phyloP scores from a whole-genome alignment of 2,113 vertebrate species.

The Falco punctatus region DNA sequence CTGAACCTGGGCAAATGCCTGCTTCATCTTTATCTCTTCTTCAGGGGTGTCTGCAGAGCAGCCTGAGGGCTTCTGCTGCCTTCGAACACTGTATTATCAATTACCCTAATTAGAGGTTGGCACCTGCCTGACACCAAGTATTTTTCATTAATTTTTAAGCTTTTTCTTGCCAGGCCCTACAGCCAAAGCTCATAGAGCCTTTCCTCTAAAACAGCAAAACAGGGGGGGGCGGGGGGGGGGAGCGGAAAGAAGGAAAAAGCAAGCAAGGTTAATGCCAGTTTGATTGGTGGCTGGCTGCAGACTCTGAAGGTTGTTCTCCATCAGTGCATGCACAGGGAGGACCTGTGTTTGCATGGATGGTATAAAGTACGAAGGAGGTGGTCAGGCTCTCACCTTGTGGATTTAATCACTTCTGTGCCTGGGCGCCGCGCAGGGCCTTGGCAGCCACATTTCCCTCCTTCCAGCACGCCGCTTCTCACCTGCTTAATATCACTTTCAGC shows the following conservation, averaged over 20 bases:
- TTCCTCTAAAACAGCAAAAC: not conserved
- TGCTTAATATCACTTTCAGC: not conserved
- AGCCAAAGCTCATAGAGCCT: not conserved
- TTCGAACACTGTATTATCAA: constrained; percentile 20
- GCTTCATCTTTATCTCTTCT: constrained; percentile 22
- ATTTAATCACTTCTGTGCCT: constrained; percentile 31
- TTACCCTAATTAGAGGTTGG: constrained; percentile 50
- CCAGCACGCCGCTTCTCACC: not conserved
- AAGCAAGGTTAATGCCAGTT: constrained; percentile 42
- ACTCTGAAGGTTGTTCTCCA: constrained; percentile 39
- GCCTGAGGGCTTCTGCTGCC: constrained; percentile 23
- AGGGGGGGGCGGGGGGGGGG: too few species aligned
- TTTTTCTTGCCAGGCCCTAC: not conserved
- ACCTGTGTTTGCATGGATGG: not conserved
- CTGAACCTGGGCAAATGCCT: not conserved
- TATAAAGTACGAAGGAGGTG: not conserved
- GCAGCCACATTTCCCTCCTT: not conserved
- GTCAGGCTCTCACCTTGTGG: not conserved
- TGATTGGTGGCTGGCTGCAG: constrained; percentile 42
- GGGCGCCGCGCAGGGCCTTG: not conserved
- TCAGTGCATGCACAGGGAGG: not conserved
- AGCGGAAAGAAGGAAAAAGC: not conserved
- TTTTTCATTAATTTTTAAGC: constrained; percentile 42
- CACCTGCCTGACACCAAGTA: constrained; percentile 8
- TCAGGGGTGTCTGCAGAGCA: constrained; percentile 28